These are phyloP conservation scores for Pelodytes ibericus DNA, from an alignment of 2,797 vertebrate species.

Conservation along the genomic window DNA sequence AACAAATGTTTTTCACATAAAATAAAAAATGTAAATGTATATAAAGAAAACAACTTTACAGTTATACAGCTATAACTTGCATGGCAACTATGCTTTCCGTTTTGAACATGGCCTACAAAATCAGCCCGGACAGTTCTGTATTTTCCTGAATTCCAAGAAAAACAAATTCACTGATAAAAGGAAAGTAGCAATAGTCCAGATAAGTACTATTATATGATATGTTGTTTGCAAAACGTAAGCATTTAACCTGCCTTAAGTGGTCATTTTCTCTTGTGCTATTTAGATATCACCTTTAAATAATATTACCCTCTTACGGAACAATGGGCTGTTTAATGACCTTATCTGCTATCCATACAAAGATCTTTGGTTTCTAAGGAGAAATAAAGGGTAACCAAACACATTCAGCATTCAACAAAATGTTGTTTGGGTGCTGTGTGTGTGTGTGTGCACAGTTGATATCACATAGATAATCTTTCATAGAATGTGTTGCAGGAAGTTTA, in stretches of 20 bases:
- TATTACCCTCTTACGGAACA: constrained; percentile 65
- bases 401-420: constrained; percentile 63
- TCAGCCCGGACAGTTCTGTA: too few species aligned
- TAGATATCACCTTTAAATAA: constrained; percentile 67
- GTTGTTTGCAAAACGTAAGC: constrained; percentile 63
- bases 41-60: too few species aligned
- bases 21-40: too few species aligned
- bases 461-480: constrained; percentile 50
- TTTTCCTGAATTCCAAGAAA: too few species aligned
- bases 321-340: constrained; percentile 68
- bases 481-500: constrained; percentile 57
- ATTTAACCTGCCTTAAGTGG: constrained; percentile 57
- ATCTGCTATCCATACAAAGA: constrained; percentile 74
- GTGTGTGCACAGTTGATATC: constrained; percentile 55
- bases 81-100: too few species aligned
- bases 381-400: constrained; percentile 71
- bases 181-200: too few species aligned
- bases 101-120: too few species aligned
- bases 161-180: too few species aligned
- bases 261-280: constrained; percentile 61
- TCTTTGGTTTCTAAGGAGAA: constrained; percentile 64
- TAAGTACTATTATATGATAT: constrained; percentile 45
- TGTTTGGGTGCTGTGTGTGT: constrained; percentile 58
- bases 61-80: too few species aligned
- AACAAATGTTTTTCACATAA: too few species aligned